Conservation (phyloP, 2,888 invertebrate genomes). For the Steromphala cineraria region DNA sequence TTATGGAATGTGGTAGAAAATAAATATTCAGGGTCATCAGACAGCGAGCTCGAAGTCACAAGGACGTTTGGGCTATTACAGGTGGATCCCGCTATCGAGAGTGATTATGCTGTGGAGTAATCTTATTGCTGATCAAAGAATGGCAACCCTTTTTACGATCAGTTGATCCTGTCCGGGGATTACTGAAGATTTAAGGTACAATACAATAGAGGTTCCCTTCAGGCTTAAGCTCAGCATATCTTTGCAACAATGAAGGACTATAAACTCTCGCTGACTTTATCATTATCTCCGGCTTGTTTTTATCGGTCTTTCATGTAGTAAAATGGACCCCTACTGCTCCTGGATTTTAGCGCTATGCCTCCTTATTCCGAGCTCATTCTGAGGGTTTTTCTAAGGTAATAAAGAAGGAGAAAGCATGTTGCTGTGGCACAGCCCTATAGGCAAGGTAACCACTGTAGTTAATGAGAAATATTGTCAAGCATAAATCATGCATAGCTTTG, state of each 20-base stretch:
- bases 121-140: slow-evolving; percentile 7
- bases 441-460: too few relatives aligned
- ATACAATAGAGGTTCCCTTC: background rate
- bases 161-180: background rate
- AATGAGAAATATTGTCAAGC: too few relatives aligned
- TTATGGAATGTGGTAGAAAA: background rate
- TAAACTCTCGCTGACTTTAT: slow-evolving; percentile 1
- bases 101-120: slow-evolving; percentile 12
- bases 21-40: background rate
- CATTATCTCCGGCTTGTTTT: background rate
- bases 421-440: too few relatives aligned
- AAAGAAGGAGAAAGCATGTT: too few relatives aligned
- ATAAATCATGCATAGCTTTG: too few relatives aligned
- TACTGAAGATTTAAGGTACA: background rate
- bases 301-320: background rate
- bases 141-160: slow-evolving; percentile 7
- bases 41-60: background rate
- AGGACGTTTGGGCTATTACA: background rate
- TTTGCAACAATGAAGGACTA: background rate
- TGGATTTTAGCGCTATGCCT: background rate
- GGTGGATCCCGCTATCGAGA: background rate
- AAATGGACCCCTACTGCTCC: background rate
- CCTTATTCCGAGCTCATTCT: background rate
- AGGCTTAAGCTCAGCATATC: background rate
- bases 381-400: too few relatives aligned